Percentiles rank a stretch among this genome's conserved stretches.
These are phyloP conservation scores for Himalopsyche tibetana DNA, from an alignment of 2,888 invertebrate species.

Conservation along the genomic window DNA sequence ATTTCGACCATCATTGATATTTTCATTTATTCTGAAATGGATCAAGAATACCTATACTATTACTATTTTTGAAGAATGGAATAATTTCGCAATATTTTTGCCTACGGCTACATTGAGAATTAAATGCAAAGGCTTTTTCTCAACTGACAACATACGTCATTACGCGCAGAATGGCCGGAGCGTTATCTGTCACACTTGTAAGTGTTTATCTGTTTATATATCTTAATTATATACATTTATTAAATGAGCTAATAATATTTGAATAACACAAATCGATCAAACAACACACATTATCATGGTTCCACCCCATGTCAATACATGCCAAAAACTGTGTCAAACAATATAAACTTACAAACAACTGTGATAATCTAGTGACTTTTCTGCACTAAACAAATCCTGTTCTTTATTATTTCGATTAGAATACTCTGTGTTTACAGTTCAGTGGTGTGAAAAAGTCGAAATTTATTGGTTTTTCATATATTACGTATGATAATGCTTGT, in stretches of 20 bases:
- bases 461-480: not conserved
- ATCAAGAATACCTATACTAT: too few species aligned
- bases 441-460: not conserved
- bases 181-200: slow-evolving; percentile 32
- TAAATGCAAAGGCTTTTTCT: slow-evolving; percentile 2
- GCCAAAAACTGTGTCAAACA: slow-evolving; percentile 14
- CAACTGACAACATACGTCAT: slow-evolving; percentile 37
- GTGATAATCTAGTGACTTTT: slow-evolving; percentile 6
- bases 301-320: not conserved
- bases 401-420: slow-evolving; percentile 4
- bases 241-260: not conserved
- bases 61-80: too few species aligned
- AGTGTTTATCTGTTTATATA: slow-evolving; percentile 46
- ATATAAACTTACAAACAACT: slow-evolving; percentile 42
- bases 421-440: not conserved
- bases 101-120: slow-evolving; percentile 4
- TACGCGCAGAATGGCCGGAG: slow-evolving; percentile 37
- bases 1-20: too few species aligned
- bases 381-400: slow-evolving; percentile 6
- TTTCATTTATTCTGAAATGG: too few species aligned
- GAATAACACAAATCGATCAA: slow-evolving; percentile 18
- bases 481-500: slow-evolving; percentile 21
- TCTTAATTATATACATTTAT: not conserved
- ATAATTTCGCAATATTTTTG: not conserved
- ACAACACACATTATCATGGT: not conserved